phyloP scores from a whole-genome alignment of 1,140 invertebrate genomes.

The Diabrotica undecimpunctata region DNA sequence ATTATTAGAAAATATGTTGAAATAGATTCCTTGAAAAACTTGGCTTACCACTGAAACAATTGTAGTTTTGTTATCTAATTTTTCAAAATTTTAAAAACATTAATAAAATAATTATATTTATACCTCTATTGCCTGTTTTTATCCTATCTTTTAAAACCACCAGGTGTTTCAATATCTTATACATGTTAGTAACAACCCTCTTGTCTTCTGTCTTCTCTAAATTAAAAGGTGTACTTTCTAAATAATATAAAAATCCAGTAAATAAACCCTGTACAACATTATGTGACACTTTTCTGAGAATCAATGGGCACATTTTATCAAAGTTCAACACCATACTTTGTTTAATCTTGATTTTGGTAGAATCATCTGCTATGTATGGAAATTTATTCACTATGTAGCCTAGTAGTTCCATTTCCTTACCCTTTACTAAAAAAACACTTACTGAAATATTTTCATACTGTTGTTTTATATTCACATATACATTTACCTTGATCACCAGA shows the following conservation, averaged over 20 bases:
- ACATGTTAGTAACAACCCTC: constrained; percentile 27
- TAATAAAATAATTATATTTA: neutral
- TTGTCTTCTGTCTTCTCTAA: constrained; percentile 15
- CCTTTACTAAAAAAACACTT: constrained; percentile 30
- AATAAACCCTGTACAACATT: constrained; percentile 28
- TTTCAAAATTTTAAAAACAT: no score
- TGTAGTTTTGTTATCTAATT: no score
- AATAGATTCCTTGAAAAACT: no score
- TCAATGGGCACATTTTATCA: constrained; percentile 19
- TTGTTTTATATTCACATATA: constrained; percentile 1
- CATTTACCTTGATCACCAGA: constrained; percentile 30
- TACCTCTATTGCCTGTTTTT: constrained; percentile 34
- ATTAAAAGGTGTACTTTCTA: constrained; percentile 28
- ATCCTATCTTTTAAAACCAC: constrained; percentile 22
- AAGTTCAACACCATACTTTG: constrained; percentile 24
- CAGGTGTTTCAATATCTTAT: constrained; percentile 27
- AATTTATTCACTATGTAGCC: constrained; percentile 33
- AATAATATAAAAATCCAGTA: constrained; percentile 28
- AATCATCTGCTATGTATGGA: constrained; percentile 19
- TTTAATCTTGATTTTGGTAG: constrained; percentile 21
- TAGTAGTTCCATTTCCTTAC: constrained; percentile 29
- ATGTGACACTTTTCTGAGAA: constrained; percentile 15
- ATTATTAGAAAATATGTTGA: no score
- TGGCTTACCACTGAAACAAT: no score
- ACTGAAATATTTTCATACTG: neutral